These are phyloP conservation scores for Microchrysa polita DNA, from an alignment of 2,888 invertebrate species.

Conservation along the genomic window DNA sequence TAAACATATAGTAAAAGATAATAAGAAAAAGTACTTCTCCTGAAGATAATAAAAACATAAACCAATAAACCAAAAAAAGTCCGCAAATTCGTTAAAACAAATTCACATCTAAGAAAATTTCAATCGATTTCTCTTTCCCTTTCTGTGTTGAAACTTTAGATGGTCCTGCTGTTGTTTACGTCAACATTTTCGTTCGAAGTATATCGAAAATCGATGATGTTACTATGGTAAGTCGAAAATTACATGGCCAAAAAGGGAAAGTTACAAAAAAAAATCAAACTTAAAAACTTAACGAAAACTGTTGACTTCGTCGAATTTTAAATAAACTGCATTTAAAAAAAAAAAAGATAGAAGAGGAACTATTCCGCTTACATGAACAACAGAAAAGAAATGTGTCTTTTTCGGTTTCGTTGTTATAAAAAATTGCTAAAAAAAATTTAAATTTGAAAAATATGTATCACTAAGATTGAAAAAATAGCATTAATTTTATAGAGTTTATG, in stretches of 20 bases:
- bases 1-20: too few relatives aligned
- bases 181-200: slow-evolving; percentile 99
- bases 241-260: slow-evolving; percentile 40
- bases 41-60: slow-evolving; percentile 22
- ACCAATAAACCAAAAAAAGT: slow-evolving; percentile 37
- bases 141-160: slow-evolving; percentile 68
- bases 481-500: slow-evolving; percentile 24
- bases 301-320: slow-evolving; percentile 19
- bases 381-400: neutral
- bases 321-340: neutral
- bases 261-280: slow-evolving; percentile 29
- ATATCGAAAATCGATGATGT: slow-evolving; percentile 99
- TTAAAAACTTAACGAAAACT: slow-evolving; percentile 1
- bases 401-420: slow-evolving; percentile 19
- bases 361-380: slow-evolving; percentile 9
- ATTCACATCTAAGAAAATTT: slow-evolving; percentile 48
- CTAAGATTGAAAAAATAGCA: slow-evolving; percentile 2
- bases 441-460: neutral
- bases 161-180: slow-evolving; percentile 95
- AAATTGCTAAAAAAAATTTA: neutral
- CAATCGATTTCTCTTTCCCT: slow-evolving; percentile 50
- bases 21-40: neutral
- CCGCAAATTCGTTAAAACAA: slow-evolving; percentile 22
- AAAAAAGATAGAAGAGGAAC: too few relatives aligned
- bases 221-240: slow-evolving; percentile 89